Conservation (phyloP, 2,113 vertebrate species). For the Sinocyclocheilus anshuiensis region DNA sequence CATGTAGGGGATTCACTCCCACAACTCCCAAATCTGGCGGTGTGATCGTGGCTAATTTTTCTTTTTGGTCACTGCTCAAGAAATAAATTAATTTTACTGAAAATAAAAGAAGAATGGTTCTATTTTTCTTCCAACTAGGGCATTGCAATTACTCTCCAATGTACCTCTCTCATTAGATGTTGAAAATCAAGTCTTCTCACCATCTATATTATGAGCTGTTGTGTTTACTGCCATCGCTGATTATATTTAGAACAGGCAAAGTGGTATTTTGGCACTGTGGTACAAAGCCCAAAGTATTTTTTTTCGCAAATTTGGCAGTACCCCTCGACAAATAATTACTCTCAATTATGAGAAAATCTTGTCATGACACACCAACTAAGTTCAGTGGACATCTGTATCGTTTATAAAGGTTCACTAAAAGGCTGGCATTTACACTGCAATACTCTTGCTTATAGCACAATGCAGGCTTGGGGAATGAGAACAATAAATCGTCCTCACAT, state of each 20-base stretch:
- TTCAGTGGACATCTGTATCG: conserved; percentile 47
- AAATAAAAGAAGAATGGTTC: conserved; percentile 61
- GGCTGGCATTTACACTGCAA: conserved; percentile 58
- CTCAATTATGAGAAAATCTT: conserved; percentile 49
- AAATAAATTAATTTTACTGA: not conserved
- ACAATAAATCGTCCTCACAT: conserved; percentile 50
- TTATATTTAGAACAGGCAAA: conserved; percentile 63
- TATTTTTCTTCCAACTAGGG: conserved; percentile 65
- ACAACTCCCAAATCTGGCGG: not conserved
- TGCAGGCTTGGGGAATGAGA: conserved; percentile 55
- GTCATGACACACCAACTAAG: conserved; percentile 39
- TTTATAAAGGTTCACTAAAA: conserved; percentile 67
- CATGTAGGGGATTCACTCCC: not conserved
- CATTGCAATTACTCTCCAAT: conserved; percentile 57
- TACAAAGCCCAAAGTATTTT: conserved; percentile 50
- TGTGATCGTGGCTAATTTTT: not conserved
- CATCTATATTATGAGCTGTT: conserved; percentile 57
- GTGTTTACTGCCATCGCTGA: conserved; percentile 65
- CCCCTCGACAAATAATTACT: conserved; percentile 45
- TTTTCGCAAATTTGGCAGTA: conserved; percentile 49
- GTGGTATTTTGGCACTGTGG: conserved; percentile 50
- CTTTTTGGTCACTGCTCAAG: not conserved
- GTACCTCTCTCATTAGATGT: conserved; percentile 63
- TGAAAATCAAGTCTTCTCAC: conserved; percentile 31
- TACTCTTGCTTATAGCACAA: conserved; percentile 48